These are phyloP conservation scores for Microtus montanus DNA, from an alignment of 2,113 vertebrate species.

Conservation along the genomic window DNA sequence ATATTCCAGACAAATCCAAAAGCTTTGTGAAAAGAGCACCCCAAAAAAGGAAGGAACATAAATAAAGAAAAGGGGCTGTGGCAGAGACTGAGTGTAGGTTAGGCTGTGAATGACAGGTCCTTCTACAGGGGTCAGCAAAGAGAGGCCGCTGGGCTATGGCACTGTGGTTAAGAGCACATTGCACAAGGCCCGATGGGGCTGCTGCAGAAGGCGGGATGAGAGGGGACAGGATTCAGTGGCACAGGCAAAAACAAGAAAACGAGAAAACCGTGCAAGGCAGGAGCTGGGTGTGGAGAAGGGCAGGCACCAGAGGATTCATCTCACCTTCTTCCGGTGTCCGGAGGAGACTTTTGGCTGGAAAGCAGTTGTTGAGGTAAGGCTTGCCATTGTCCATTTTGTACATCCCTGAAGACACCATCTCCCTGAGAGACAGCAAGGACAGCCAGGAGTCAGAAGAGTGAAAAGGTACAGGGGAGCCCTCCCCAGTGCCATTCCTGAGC, in stretches of 20 bases:
- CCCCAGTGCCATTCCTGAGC: neutral
- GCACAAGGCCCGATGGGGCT: neutral
- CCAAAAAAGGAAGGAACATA: neutral
- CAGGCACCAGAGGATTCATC: neutral
- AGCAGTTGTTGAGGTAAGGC: conserved; percentile 80
- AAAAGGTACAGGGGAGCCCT: neutral
- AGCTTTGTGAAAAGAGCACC: neutral
- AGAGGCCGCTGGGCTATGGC: neutral
- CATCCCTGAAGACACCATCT: conserved; percentile 75
- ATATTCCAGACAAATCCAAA: neutral
- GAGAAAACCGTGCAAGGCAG: neutral
- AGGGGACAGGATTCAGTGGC: neutral
- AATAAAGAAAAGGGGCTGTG: neutral
- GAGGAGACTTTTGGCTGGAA: conserved; percentile 84
- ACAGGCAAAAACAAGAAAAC: too few relatives aligned
- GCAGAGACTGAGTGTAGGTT: neutral
- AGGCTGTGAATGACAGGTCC: neutral
- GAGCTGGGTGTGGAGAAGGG: neutral
- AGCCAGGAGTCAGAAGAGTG: conserved; percentile 20
- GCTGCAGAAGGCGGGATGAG: neutral
- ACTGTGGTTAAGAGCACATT: neutral
- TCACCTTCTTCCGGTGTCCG: conserved; percentile 83
- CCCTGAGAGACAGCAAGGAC: conserved; percentile 36
- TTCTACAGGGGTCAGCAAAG: neutral
- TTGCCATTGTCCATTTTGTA: conserved; percentile 82